Conservation (phyloP, 2,113 vertebrate genomes). For the Aphyosemion australe region DNA sequence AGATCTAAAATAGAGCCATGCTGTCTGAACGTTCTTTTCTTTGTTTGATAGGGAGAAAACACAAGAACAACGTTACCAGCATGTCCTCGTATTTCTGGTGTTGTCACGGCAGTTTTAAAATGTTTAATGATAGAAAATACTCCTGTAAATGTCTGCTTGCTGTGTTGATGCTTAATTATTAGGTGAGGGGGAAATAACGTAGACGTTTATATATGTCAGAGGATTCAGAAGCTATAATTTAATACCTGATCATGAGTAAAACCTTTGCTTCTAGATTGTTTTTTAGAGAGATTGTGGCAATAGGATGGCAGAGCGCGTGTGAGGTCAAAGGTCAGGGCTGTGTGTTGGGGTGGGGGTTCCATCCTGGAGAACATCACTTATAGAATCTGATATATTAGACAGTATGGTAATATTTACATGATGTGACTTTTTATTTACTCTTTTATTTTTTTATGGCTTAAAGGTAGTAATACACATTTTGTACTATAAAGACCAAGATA, state of each 20-base stretch:
- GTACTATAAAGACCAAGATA: too few relatives aligned
- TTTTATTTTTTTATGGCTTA: too few relatives aligned
- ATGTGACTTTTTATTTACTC: too few relatives aligned
- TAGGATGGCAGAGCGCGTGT: conserved; percentile 18
- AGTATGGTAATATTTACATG: too few relatives aligned
- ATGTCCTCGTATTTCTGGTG: too few relatives aligned
- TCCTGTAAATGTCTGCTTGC: conserved; percentile 1
- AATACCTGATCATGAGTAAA: not conserved
- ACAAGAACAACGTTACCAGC: too few relatives aligned
- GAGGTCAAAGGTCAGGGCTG: conserved; percentile 58
- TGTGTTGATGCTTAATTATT: not conserved
- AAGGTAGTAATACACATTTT: too few relatives aligned
- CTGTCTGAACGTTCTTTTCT: conserved; percentile 1
- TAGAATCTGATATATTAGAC: too few relatives aligned
- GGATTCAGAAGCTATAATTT: not conserved
- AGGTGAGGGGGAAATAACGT: not conserved
- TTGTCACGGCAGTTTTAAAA: not conserved
- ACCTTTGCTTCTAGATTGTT: too few relatives aligned
- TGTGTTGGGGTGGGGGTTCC: not conserved
- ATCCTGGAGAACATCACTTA: conserved; percentile 5
- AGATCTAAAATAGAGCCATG: conserved; percentile 33
- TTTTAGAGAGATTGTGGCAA: too few relatives aligned
- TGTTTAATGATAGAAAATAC: conserved; percentile 1
- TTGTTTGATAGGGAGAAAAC: too few relatives aligned
- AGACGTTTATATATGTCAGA: not conserved